Base-by-base conservation (phyloP, 2,888 invertebrate species). In the Ceramica pisi region DNA sequence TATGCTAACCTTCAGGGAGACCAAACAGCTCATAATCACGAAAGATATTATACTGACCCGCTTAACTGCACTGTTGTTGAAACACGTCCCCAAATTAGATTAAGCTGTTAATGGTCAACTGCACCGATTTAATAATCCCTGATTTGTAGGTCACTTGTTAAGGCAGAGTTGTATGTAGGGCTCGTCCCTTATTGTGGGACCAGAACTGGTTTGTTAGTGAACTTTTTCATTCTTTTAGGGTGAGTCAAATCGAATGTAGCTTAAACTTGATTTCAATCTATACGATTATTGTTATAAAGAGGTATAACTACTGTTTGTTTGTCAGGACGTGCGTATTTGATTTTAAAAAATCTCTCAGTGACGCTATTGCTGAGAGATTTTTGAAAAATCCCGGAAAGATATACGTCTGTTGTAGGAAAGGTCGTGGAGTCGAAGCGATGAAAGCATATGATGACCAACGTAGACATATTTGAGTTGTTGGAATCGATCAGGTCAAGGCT, bases 71-170 rank as follows among this genome's bases (percentile, higher is more conserved):
- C 70, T 80, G 80, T 85, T 82, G 78, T 82, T 78, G 79, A 79
- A 78, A 81, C 85, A 83, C 80, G 85, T 86, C 87, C 83, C 83
- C 72, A 86, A 88, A 89, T 89, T 87, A 87, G 87, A 88, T 89
- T 88, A 84, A 81, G 70, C 77, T 75, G 78, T 78, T 70, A 74
- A 64, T 79, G 86, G 84, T 84, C 83, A 80, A 83, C 65, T 59
- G 71, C 67, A 82, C 81, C 35, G 82, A 84, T 86, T 87, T 86
- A 83, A 86, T 85, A 85, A 85, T 85, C 74, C 81, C 56, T 66
- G 67, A 81, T 85, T 84, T 84, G 81, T 82, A 65, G 86, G 84
- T 82, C 80, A 81, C 16, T 51, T 50, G 61, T 71, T 81, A 70
- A 70, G 62, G 59, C 46, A 14, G 59, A 78, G 55, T 51, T 26